Evolutionary conservation across 2,113 vertebrate genomes (phyloP).

Genomic region (Machaerirhynchus nigripectus): DNA sequence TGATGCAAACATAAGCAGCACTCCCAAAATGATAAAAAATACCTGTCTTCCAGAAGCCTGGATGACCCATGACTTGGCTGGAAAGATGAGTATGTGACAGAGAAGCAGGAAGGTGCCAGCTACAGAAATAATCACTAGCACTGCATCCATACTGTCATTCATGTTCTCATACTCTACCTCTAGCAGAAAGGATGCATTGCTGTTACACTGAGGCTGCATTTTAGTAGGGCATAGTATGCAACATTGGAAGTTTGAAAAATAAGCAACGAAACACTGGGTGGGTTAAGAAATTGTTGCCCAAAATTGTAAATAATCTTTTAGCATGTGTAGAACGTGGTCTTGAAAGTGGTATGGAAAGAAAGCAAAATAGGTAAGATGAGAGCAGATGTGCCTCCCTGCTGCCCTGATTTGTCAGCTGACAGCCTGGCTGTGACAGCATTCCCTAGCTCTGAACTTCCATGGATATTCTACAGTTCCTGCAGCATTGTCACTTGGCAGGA

Average conservation of each 20-base stretch:
- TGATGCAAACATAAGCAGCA: background rate
- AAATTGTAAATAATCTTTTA: background rate
- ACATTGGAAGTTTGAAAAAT: background rate
- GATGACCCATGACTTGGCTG: background rate
- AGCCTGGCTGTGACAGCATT: background rate
- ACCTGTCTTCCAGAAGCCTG: background rate
- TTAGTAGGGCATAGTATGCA: background rate
- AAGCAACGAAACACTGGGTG: background rate
- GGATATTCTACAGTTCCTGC: background rate
- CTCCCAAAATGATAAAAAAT: background rate
- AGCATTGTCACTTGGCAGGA: background rate
- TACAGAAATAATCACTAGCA: background rate
- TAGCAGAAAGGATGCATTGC: background rate
- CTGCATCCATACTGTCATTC: background rate
- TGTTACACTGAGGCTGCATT: background rate
- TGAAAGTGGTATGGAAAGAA: background rate
- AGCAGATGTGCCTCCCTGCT: background rate
- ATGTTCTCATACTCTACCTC: background rate
- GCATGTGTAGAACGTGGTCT: background rate
- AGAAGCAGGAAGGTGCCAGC: background rate
- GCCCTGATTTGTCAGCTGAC: background rate
- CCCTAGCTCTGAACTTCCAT: background rate
- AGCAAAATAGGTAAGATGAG: background rate
- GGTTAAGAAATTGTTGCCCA: background rate
- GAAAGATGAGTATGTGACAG: background rate